Evolutionary conservation across 2,797 vertebrate species (phyloP).

Genomic region (Spea hammondii): DNA sequence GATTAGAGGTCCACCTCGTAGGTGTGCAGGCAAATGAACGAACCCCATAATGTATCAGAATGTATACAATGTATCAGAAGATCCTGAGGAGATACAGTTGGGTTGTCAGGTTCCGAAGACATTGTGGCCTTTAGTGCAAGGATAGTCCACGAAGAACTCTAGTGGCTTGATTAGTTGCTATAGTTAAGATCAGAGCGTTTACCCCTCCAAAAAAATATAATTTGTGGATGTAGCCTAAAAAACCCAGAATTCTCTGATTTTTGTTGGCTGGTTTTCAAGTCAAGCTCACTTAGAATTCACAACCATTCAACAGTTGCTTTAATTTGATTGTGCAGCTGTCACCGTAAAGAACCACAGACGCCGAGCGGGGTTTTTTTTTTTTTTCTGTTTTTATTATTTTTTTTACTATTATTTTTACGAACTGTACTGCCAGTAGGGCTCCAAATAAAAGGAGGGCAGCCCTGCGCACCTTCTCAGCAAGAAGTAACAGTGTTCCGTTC

Average conservation of each 20-base stretch:
- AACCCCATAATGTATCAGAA: too few species aligned
- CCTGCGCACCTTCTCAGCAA: conserved; percentile 27
- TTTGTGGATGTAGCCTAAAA: too few species aligned
- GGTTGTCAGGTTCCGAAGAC: too few species aligned
- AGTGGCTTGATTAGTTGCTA: too few species aligned
- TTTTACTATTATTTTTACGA: neutral
- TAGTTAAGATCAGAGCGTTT: too few species aligned
- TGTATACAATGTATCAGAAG: too few species aligned
- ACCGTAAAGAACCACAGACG: neutral
- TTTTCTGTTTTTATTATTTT: neutral
- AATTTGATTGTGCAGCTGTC: neutral
- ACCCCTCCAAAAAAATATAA: too few species aligned
- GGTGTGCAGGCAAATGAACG: too few species aligned
- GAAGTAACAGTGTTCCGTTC: conserved; percentile 17
- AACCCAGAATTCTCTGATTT: neutral
- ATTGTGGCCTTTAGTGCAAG: too few species aligned
- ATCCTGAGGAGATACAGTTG: too few species aligned
- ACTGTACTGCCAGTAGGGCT: neutral
- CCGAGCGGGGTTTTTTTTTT: neutral
- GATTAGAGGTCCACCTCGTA: too few species aligned
- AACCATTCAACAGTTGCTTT: neutral
- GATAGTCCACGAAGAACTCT: too few species aligned
- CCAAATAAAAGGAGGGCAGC: neutral
- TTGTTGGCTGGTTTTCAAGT: neutral
- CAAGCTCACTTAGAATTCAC: neutral